Conservation (phyloP, 2,113 vertebrate genomes). For the Alaudala cheleensis region DNA sequence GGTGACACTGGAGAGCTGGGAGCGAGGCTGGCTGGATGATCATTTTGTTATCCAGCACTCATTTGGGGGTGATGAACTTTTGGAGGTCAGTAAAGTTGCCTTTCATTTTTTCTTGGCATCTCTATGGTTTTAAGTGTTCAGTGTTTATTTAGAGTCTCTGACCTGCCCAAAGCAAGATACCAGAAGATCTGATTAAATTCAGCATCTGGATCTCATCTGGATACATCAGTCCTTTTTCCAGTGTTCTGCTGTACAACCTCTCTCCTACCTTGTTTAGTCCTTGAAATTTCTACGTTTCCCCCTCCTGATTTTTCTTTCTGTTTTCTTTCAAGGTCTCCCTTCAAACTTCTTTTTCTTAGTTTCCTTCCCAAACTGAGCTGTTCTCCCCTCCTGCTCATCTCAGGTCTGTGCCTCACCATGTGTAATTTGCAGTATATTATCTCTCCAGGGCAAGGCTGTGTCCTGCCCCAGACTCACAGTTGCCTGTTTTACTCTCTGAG, state of each 20-base stretch:
- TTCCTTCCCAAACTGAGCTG: not conserved
- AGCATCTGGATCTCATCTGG: not conserved
- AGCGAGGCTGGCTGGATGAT: not conserved
- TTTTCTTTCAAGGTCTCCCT: not conserved
- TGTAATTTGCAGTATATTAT: conserved; percentile 25
- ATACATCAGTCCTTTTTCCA: not conserved
- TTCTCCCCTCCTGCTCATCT: not conserved
- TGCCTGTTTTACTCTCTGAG: not conserved
- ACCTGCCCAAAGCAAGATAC: not conserved
- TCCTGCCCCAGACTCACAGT: not conserved
- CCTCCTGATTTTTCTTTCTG: not conserved
- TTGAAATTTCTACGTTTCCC: not conserved
- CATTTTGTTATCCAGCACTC: not conserved
- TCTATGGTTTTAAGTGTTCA: not conserved
- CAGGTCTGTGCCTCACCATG: not conserved
- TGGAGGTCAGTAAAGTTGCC: not conserved
- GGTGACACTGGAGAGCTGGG: not conserved
- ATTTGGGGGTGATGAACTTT: not conserved
- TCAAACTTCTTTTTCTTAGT: not conserved
- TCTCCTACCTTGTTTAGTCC: not conserved
- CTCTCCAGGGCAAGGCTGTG: conserved; percentile 16
- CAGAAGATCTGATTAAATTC: not conserved
- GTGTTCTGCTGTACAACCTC: not conserved
- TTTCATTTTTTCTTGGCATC: not conserved
- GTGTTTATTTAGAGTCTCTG: not conserved